Base-by-base conservation (phyloP, 1,140 invertebrate genomes). In the Campoletis sonorensis region DNA sequence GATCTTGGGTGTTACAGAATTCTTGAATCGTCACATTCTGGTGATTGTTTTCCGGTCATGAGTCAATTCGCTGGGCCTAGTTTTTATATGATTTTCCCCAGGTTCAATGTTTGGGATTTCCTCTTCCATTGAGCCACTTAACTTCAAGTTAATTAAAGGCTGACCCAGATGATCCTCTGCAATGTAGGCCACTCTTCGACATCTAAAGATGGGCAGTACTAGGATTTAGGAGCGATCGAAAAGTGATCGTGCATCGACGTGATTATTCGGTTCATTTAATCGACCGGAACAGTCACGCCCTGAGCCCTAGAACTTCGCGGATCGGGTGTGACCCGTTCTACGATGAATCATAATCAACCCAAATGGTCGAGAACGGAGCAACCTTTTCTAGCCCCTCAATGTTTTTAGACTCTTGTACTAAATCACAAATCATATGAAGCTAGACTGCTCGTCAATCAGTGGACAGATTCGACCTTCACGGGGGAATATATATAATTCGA, bases 271-370 rank as follows among this genome's bases (percentile, higher is more conserved):
- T 16, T 45, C 27, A 26, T 72, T 49, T 23, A 23, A 72, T 70
- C 37, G 67, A 72, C 1, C 26, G 11, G 21, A 16, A 26, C 16
- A 49, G 80, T 77, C 81, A 79, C 81, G 61, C 81, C 81, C 80
- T 76, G 26, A 75, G 33, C 49, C 51, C 37, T 49, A 58, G 67
- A 81, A 78, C 71, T 78, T 81, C 45, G 72, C 73, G 33, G 61
- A 77, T 73, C 68, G 68, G 76, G 76, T 82, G 81, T 79, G 68
- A 61, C 67, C 75, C 73, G 26, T 13, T 40, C 23, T 23, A 58
- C 79, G 76, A 81, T 82, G 67, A 82, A 82, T 82, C 76, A 82
- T 33, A 15, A 79, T 82, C 76, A 58, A 79, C 71, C 73, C 54
- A 77, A 78, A 78, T 71, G 21, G n/a, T 18, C 21, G 45, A 16